phyloP scores from a whole-genome alignment of 2,797 vertebrate genomes.

The Fringilla coelebs region DNA sequence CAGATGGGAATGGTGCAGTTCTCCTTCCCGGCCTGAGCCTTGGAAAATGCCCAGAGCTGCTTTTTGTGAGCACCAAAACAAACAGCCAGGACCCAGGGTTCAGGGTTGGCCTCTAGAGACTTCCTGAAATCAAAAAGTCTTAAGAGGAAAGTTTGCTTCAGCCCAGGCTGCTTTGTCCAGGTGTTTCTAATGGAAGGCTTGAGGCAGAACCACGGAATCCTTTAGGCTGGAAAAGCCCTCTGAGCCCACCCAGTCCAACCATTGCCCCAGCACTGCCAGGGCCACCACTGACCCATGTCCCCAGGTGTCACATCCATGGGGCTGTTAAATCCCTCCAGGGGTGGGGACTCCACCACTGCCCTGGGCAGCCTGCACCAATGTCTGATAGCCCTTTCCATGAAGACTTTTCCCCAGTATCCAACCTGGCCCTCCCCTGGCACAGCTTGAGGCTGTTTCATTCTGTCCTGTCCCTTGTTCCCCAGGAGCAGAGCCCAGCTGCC shows the following conservation, averaged over 20 bases:
- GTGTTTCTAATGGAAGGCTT: not conserved
- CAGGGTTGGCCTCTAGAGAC: not conserved
- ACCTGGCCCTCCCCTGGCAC: not conserved
- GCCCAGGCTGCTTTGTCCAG: not conserved
- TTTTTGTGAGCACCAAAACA: not conserved
- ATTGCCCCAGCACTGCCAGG: not conserved
- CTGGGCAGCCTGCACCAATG: not conserved
- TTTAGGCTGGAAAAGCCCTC: not conserved
- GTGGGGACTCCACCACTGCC: not conserved
- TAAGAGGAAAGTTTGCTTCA: not conserved
- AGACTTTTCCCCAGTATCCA: not conserved
- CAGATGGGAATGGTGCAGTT: not conserved
- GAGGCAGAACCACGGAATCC: not conserved
- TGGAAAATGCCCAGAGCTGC: not conserved
- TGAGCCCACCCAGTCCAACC: not conserved
- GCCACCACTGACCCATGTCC: not conserved
- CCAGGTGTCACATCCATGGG: fast-evolving
- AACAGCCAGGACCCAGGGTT: not conserved
- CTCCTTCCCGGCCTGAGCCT: not conserved
- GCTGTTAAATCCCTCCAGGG: not conserved
- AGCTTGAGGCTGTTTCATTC: not conserved
- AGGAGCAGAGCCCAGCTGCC: not conserved
- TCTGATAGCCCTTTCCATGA: not conserved
- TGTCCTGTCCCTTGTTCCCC: not conserved
- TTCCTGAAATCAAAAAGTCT: not conserved